phyloP scores from a whole-genome alignment of 2,888 invertebrate species.

The Calameuta idolon region DNA sequence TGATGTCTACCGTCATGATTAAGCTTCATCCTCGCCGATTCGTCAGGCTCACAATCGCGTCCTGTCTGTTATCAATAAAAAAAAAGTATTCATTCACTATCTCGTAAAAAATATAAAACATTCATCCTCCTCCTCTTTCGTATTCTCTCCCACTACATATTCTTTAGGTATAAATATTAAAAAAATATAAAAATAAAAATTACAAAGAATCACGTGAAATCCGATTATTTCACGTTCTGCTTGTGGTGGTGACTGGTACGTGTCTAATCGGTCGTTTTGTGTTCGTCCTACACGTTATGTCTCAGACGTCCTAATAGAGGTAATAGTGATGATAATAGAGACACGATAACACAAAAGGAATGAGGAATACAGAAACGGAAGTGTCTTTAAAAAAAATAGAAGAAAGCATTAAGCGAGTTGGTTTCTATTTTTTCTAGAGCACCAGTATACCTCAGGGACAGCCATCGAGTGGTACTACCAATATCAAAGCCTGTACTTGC shows the following conservation, averaged over 20 bases:
- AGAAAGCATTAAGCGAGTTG: slow-evolving; percentile 4
- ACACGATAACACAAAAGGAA: neutral
- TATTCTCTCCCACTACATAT: neutral
- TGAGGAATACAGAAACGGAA: neutral
- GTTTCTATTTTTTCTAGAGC: slow-evolving; percentile 50
- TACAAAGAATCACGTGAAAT: neutral
- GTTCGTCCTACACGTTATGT: slow-evolving; percentile 35
- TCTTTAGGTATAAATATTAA: neutral
- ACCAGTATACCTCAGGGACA: slow-evolving; percentile 41
- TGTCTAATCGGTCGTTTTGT: slow-evolving; percentile 38
- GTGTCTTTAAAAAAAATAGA: neutral
- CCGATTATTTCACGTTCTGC: neutral
- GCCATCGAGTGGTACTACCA: slow-evolving; percentile 55
- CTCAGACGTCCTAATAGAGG: neutral
- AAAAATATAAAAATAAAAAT: neutral
- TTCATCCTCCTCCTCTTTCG: neutral
- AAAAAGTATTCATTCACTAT: neutral
- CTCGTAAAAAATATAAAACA: neutral
- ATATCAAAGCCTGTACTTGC: slow-evolving; percentile 51
- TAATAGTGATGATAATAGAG: neutral
- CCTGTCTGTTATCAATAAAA: neutral
- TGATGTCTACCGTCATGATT: neutral
- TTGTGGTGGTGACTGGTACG: slow-evolving; percentile 49
- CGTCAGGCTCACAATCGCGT: neutral
- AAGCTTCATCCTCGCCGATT: neutral